Conservation (phyloP, 2,113 vertebrate genomes). For the Heteronetta atricapilla region DNA sequence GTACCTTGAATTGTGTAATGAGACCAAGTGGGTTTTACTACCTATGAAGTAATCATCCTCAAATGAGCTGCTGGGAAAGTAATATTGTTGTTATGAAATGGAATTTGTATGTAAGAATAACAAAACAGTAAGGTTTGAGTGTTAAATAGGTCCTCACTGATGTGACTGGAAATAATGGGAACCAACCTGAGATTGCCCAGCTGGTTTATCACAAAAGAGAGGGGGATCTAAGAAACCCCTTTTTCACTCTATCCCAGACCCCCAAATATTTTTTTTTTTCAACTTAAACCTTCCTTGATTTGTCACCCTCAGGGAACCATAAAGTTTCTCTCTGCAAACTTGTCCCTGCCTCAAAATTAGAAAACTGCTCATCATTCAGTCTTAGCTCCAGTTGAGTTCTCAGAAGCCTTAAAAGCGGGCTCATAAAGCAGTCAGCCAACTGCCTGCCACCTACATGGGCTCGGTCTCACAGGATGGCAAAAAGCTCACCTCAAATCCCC, state of each 20-base stretch:
- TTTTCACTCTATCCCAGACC: neutral
- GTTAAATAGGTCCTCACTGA: conserved; percentile 38
- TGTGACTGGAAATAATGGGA: neutral
- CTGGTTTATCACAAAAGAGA: neutral
- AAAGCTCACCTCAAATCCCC: neutral
- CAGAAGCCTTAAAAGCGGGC: neutral
- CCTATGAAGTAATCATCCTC: conserved; percentile 59
- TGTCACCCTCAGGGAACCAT: neutral
- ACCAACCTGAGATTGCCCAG: neutral
- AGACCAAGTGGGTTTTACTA: conserved; percentile 58
- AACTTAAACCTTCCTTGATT: neutral
- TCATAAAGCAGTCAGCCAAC: neutral
- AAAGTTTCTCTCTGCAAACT: conserved; percentile 14
- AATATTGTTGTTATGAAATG: conserved; percentile 49
- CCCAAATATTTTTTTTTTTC: neutral
- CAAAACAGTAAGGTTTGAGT: conserved; percentile 4
- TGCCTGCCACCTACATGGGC: neutral
- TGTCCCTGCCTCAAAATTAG: neutral
- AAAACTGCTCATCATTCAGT: neutral
- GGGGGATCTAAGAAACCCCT: neutral
- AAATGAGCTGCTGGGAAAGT: conserved; percentile 58
- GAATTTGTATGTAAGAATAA: conserved; percentile 62
- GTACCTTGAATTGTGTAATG: conserved; percentile 55
- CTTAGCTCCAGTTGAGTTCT: neutral
- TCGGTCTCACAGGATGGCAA: neutral